Evolutionary conservation across 2,888 invertebrate genomes (phyloP), one percentile per base, ranked within the genome.

Genomic region (Leucoma salicis): DNA sequence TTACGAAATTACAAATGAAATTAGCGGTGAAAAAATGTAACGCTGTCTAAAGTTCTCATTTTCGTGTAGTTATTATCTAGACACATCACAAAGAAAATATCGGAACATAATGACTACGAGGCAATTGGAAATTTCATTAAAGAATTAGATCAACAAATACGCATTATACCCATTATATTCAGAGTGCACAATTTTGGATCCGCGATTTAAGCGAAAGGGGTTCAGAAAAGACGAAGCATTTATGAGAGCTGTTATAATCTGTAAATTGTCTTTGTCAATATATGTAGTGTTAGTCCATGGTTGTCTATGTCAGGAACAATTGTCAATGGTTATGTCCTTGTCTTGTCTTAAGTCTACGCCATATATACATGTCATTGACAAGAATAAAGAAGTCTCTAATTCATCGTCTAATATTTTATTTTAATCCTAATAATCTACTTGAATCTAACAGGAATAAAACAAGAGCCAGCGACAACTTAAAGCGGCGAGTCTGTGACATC

Each of bases 161-260:
- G 12, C 10, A 15, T 8, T 13, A 27, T 3, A 11, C 33, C 14
- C 13, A n/a, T 14, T 49, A 14, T 42, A 42, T 16, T 28, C 42
- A n/a, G 39, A 49, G 8, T 18, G 35, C 15, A 34, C 37, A 13
- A 34, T 46, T 29, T 27, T 46, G 42, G 49, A 49, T 13, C 49
- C 46, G 2, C 12, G 46, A 31, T 29, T 29, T 29, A 29, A 13
- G 10, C 4, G 13, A 2, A 29, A 11, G 14, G n/a, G 6, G 11
- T 27, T 27, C 11, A 18, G 27, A 27, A 5, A 4, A 6, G 27
- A 27, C 8, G 27, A 27, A 27, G 27, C n/a, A 3, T 5, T n/a
- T 8, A n/a, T 27, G 7, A n/a, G n/a, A n/a, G n/a, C n/a, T n/a
- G n/a, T n/a, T n/a, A n/a, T n/a, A n/a, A n/a, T n/a, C n/a, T n/a